Conservation (phyloP, 2,888 invertebrate genomes). For the Drosophila fungiperda region DNA sequence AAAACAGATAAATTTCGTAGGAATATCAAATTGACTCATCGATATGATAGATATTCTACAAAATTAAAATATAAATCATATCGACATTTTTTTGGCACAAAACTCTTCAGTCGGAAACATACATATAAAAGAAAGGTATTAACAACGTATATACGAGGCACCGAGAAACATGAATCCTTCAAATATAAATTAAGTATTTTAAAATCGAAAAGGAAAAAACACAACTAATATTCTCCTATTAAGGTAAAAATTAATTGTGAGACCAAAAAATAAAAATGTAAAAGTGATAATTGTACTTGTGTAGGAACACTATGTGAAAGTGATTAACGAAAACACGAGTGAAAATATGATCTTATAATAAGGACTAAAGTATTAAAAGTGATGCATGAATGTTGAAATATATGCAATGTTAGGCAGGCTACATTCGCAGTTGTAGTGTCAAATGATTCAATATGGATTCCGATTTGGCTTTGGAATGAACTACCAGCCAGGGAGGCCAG, state of each 20-base stretch:
- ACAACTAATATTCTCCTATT: not conserved
- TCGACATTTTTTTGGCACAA: not conserved
- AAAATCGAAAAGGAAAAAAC: not conserved
- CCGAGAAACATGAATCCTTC: not conserved
- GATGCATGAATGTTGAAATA: conserved; percentile 18
- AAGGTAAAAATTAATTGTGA: not conserved
- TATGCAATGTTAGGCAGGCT: conserved; percentile 13
- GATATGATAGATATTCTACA: not conserved
- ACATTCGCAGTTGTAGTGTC: conserved; percentile 18
- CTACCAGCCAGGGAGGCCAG: not conserved
- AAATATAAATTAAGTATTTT: not conserved
- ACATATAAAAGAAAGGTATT: not conserved
- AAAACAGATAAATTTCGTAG: not conserved
- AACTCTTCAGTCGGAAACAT: not conserved
- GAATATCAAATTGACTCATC: not conserved
- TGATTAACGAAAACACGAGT: not conserved
- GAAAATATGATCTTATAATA: conserved; percentile 15
- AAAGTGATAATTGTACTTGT: not conserved
- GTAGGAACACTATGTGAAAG: not conserved
- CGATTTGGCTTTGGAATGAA: not conserved
- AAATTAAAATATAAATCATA: not conserved
- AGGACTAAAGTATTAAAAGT: conserved; percentile 6
- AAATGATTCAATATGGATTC: conserved; percentile 17
- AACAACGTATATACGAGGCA: not conserved
- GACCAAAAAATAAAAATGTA: not conserved